Base-by-base conservation (phyloP, 2,113 vertebrate species). In the Pluvianellus socialis region DNA sequence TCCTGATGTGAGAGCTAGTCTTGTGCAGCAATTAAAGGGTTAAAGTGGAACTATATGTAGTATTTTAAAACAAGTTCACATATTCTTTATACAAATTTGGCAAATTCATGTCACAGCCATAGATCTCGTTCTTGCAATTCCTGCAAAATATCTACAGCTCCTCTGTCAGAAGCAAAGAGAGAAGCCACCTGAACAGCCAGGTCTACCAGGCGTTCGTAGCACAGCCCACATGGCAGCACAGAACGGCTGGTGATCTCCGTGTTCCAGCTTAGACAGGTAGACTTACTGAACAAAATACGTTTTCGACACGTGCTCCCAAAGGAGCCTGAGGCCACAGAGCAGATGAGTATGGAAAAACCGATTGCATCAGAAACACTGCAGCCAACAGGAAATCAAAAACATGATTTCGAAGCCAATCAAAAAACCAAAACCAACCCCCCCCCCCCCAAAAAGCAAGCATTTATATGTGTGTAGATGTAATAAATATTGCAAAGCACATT, bases 401-500 rank as follows among this genome's bases (percentile, higher is more conserved):
- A 44, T 66, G 35, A 40, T 59, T n/a, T 42, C 83, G 86, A 88
- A 96, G 94, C 97, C 96, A 87, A 72, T 89, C 86, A 49, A 84
- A 90, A 92, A 76, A 33, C 10, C 40, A 81, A 96, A 91, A 38
- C 82, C 91, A 94, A 8, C 76, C 88, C 38, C 38, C 38, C 7
- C 7, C 38, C 38, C 38, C 44, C 74, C 4, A 8, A 49, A 96
- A 96, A 97, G 96, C 90, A 96, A 94, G 88, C 67, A 0, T 75
- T 92, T 82, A 92, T 88, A 76, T 14, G 10, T 59, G 81, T 82
- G 90, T 79, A 94, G 94, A 88, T 97, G 96, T 98, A 98, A 98
- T 98, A 98, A 98, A 98, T 98, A 98, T 58, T 71, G 96, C 98
- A 96, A 97, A 98, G 97, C 95, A 93, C 95, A 84, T 96, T 82